Conservation (phyloP, 2,113 vertebrate species). For the Pontoporia blainvillei region DNA sequence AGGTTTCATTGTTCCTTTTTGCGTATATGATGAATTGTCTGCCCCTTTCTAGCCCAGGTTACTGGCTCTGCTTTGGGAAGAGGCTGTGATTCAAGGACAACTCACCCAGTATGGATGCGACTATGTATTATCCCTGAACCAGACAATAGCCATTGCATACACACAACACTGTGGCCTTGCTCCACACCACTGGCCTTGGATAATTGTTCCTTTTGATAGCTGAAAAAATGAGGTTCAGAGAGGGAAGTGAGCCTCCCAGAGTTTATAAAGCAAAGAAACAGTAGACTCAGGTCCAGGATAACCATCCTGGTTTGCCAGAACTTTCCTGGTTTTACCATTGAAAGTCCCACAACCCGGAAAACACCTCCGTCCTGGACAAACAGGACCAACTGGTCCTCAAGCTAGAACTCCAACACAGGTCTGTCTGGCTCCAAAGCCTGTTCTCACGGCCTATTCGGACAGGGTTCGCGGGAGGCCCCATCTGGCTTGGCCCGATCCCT, state of each 20-base stretch:
- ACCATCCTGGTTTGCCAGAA: neutral
- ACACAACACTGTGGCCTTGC: neutral
- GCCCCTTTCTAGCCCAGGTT: neutral
- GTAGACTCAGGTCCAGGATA: neutral
- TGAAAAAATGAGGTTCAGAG: neutral
- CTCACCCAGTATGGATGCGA: neutral
- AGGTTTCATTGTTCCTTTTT: neutral
- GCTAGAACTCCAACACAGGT: neutral
- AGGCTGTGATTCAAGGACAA: neutral
- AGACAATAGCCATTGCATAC: neutral
- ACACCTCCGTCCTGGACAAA: neutral
- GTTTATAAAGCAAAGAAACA: neutral
- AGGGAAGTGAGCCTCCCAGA: neutral
- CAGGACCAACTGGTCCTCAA: accelerated
- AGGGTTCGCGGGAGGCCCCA: neutral
- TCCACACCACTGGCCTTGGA: neutral
- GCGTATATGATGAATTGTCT: neutral
- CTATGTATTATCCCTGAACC: neutral
- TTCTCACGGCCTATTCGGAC: neutral
- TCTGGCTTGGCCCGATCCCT: neutral
- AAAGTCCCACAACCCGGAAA: neutral
- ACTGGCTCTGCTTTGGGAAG: neutral
- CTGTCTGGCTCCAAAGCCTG: neutral
- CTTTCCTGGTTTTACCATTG: neutral
- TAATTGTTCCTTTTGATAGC: neutral